A percentile compares a stretch with the other conserved stretches of the same genome.
Conservation (phyloP, 2,113 vertebrate species). For the Hyaena hyaena region DNA sequence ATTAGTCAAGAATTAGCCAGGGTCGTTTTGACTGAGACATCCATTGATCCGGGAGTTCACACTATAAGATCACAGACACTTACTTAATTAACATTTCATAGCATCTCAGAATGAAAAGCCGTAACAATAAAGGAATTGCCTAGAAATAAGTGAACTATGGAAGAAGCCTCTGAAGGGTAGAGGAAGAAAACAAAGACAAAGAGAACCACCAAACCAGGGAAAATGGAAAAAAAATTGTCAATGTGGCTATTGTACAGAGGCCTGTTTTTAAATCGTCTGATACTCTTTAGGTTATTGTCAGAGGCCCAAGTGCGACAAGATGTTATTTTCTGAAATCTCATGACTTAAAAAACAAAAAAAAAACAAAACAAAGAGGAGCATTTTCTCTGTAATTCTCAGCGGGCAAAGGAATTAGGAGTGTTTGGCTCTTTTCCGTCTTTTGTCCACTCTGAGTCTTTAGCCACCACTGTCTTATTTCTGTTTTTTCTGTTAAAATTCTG, state of each 20-base stretch:
- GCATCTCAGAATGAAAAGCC: not conserved
- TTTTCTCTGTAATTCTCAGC: not conserved
- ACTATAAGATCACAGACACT: not conserved
- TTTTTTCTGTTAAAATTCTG: not conserved
- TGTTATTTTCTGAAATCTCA: conserved; percentile 2
- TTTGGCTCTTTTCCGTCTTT: not conserved
- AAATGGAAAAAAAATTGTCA: not conserved
- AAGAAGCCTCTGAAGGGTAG: not conserved
- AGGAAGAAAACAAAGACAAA: not conserved
- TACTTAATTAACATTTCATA: not conserved
- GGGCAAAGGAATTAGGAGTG: not conserved
- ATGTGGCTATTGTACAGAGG: not conserved
- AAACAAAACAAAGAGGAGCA: not conserved
- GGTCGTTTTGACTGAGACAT: not conserved
- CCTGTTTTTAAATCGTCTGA: not conserved
- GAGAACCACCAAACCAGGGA: not conserved
- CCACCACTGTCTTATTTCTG: not conserved
- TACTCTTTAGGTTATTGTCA: not conserved
- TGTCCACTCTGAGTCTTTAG: not conserved
- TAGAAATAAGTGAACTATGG: not conserved
- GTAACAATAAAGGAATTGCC: not conserved
- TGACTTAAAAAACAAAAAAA: not conserved
- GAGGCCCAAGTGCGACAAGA: not conserved
- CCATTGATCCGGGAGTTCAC: not conserved
- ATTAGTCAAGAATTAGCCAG: not conserved